Base-by-base conservation (phyloP, 2,888 invertebrate species). In the Rotaria sp. region DNA sequence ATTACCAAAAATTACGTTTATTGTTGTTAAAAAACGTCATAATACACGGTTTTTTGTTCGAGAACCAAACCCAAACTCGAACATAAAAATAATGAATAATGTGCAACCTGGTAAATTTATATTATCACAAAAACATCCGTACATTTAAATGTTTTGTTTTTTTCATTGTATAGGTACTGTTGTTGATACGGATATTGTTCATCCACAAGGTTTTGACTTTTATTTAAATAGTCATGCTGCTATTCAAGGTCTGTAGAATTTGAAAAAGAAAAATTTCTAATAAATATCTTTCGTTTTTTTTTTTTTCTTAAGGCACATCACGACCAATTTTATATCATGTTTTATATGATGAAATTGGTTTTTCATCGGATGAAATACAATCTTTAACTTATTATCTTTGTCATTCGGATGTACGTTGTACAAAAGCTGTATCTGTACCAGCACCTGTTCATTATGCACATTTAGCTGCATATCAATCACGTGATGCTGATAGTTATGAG, bases 211-310 rank as follows among this genome's bases (percentile, higher is more conserved):
- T 45, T 80, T 80, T n/a, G 80, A 80, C 11, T 80, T 80, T 45
- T 80, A 80, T 80, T 80, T 80, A 45, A 80, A 80, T 26, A 45
- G 45, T 45, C 80, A 80, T 80, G 80, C 80, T 80, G 80, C 80
- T 26, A 80, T 80, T 11, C 67, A 67, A 67, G 67, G 67, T 67
- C 35, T 55, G 11, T 67, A 5, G 5, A 38, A 38, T 15, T 15
- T 67, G 7, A 1, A 13, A 30, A 59, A 30, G 26, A 50, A 50
- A 15, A 50, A 50, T 13, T 2, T 15, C 13, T 50, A 50, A 15
- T 24, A 10, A 52, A 4, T 24, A 7, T 52, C 3, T 41, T 24
- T 52, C 24, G 24, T 24, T 21, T 4, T 21, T 24, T 52, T 52
- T 2, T 24, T 3, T 26, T 67, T 35, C 38, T 26, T 2, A 35